A percentile compares a stretch with the other conserved stretches of the same genome.
phyloP scores from a whole-genome alignment of 2,888 invertebrate species.

The Volucella inflata region DNA sequence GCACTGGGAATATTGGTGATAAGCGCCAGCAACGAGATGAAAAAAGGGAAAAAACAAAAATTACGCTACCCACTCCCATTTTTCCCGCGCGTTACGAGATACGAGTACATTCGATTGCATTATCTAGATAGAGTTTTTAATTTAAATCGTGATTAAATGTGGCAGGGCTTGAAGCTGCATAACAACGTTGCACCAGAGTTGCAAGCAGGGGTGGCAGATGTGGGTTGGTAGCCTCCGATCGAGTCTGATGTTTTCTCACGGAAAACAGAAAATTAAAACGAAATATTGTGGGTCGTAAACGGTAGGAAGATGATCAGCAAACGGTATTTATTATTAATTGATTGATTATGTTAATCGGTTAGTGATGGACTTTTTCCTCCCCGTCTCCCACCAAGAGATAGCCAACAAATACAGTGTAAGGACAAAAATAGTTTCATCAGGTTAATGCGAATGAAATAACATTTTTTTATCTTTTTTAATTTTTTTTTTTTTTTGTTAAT shows the following conservation, averaged over 20 bases:
- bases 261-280: conserved; percentile 34
- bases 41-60: conserved; percentile 11
- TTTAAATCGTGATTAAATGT: conserved; percentile 75
- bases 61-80: conserved; percentile 27
- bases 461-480: conserved; percentile 34
- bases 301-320: conserved; percentile 63
- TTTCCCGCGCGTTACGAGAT: conserved; percentile 39
- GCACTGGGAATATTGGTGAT: conserved; percentile 70
- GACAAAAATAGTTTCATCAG: conserved; percentile 59
- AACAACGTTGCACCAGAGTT: neutral
- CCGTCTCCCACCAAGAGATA: neutral
- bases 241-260: conserved; percentile 58
- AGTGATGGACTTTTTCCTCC: conserved; percentile 62
- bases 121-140: conserved; percentile 76
- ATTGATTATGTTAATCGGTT: conserved; percentile 75
- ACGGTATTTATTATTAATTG: conserved; percentile 74
- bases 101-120: conserved; percentile 73
- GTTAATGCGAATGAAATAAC: conserved; percentile 41
- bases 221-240: neutral
- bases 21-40: conserved; percentile 60
- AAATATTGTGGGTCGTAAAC: conserved; percentile 42
- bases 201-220: conserved; percentile 5
- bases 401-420: conserved; percentile 17
- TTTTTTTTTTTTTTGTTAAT: conserved; percentile 40
- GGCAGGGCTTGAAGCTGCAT: conserved; percentile 36